These are phyloP conservation scores for Lasioglossum oenotherae DNA, from an alignment of 2,888 invertebrate genomes.

Conservation along the genomic window DNA sequence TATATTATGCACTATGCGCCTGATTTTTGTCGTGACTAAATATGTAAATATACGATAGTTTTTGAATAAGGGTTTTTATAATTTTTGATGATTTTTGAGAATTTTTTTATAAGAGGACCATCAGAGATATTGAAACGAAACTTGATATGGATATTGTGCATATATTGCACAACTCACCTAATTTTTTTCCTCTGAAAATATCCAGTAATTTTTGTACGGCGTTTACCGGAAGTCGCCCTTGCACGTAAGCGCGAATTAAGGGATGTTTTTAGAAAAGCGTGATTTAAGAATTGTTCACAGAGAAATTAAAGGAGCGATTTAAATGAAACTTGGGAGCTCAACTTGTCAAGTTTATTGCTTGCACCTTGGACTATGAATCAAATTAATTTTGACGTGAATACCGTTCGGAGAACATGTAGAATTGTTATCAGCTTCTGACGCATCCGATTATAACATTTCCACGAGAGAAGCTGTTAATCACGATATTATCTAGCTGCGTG, in stretches of 20 bases:
- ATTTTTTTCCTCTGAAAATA: not conserved
- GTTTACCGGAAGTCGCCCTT: not conserved
- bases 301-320: not conserved
- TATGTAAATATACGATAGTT: too few relatives aligned
- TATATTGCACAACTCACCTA: not conserved
- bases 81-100: not conserved
- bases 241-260: too few relatives aligned
- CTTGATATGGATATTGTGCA: not conserved
- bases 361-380: not conserved
- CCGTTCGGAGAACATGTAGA: too few relatives aligned
- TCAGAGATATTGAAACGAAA: not conserved
- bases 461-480: not conserved
- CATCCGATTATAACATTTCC: not conserved
- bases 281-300: too few relatives aligned
- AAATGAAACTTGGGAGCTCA: not conserved
- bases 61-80: too few relatives aligned
- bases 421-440: not conserved
- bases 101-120: not conserved
- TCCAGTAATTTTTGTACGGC: not conserved
- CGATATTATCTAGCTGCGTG: not conserved
- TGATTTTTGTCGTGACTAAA: too few relatives aligned
- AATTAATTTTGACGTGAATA: too few relatives aligned
- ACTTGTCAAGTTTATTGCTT: not conserved
- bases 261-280: not conserved
- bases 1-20: not conserved